These are phyloP conservation scores for Ammodytes dubius DNA, from an alignment of 2,113 vertebrate species.

Conservation along the genomic window DNA sequence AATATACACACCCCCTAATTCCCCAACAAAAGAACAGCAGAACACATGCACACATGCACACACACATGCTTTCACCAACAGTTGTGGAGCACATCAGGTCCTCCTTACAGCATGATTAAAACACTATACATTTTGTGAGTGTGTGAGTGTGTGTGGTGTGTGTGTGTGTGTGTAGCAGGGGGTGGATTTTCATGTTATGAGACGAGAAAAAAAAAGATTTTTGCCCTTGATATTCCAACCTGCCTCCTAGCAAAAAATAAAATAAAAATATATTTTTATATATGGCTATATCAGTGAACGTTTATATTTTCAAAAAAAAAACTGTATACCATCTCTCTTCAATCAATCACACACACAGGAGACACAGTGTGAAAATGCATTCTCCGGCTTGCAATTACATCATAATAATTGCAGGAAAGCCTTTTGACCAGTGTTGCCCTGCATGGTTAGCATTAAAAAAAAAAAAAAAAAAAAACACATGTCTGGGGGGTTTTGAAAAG, in stretches of 20 bases:
- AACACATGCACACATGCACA: background rate
- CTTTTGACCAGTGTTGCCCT: slow-evolving; percentile 37
- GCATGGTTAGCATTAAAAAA: slow-evolving; percentile 40
- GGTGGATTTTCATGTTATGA: background rate
- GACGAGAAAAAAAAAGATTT: slow-evolving; percentile 10
- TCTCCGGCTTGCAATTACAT: slow-evolving; percentile 29
- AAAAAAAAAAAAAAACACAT: slow-evolving; percentile 29
- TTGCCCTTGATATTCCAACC: slow-evolving; percentile 1
- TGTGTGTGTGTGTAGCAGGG: background rate
- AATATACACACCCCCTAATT: background rate
- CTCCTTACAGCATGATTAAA: slow-evolving; percentile 39
- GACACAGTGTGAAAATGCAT: slow-evolving; percentile 17
- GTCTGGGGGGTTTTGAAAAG: slow-evolving; percentile 51
- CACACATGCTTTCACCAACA: slow-evolving; percentile 4
- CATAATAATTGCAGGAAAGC: slow-evolving; percentile 27
- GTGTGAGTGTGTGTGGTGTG: slow-evolving; percentile 18
- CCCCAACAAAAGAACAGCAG: background rate
- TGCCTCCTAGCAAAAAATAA: background rate
- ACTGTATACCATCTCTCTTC: background rate
- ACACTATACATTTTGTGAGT: background rate
- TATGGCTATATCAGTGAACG: background rate
- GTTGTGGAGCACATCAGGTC: slow-evolving; percentile 49
- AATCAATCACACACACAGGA: slow-evolving; percentile 9
- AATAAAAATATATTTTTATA: background rate
- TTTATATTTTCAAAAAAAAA: slow-evolving; percentile 1